Conservation (phyloP, 1,140 invertebrate genomes). For the Varroa destructor region DNA sequence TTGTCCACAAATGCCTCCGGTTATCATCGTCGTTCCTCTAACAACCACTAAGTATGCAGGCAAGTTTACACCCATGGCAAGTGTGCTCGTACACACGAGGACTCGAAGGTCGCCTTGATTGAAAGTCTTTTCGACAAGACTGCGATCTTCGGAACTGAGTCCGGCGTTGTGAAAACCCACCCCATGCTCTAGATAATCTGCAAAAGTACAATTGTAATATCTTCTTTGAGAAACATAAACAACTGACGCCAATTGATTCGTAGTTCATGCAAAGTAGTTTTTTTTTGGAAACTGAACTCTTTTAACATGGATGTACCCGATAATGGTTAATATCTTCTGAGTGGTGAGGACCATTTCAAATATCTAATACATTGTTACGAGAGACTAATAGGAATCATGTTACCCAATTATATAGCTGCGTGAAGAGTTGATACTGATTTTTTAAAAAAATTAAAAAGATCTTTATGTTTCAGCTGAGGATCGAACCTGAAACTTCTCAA, state of each 20-base stretch:
- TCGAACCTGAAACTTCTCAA: too few relatives aligned
- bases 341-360: too few relatives aligned
- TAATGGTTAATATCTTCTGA: too few relatives aligned
- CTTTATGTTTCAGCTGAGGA: too few relatives aligned
- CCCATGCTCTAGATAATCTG: conserved; percentile 48
- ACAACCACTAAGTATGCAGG: conserved; percentile 66
- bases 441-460: too few relatives aligned
- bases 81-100: conserved; percentile 54
- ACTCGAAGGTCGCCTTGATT: conserved; percentile 50
- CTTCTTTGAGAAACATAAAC: conserved; percentile 25
- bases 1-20: conserved; percentile 52
- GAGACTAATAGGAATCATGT: too few relatives aligned
- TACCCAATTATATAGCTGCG: too few relatives aligned
- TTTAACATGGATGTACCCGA: too few relatives aligned
- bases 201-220: conserved; percentile 30
- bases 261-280: too few relatives aligned
- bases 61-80: conserved; percentile 68
- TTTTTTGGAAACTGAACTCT: too few relatives aligned
- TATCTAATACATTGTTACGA: too few relatives aligned
- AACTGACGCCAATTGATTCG: not conserved
- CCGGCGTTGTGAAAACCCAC: conserved; percentile 66
- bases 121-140: conserved; percentile 52
- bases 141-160: conserved; percentile 50
- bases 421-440: too few relatives aligned
- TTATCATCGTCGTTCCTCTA: conserved; percentile 61